Evolutionary conservation across 2,113 vertebrate species (phyloP).

Genomic region (Lanius collurio): DNA sequence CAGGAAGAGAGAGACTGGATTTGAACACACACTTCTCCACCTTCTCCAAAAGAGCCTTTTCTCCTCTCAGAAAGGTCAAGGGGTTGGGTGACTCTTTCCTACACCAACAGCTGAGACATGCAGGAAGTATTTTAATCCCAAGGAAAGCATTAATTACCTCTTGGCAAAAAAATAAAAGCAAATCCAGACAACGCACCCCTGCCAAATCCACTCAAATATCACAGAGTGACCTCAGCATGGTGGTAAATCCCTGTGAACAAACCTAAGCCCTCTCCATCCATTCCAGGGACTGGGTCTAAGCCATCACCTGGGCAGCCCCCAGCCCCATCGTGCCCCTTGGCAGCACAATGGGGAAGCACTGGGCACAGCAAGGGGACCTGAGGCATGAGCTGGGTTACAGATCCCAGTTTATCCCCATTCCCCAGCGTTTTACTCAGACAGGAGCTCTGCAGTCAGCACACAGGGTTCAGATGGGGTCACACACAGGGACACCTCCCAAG

Average conservation of each 20-base stretch:
- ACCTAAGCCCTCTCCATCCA: neutral
- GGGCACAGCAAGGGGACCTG: neutral
- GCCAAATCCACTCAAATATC: neutral
- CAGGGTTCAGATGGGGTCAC: neutral
- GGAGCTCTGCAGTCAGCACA: neutral
- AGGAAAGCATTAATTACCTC: neutral
- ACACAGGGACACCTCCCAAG: neutral
- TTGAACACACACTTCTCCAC: neutral
- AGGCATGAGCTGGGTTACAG: accelerated
- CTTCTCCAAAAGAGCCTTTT: neutral
- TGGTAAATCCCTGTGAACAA: neutral
- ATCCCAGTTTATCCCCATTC: neutral
- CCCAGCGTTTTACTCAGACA: neutral
- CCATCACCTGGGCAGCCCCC: neutral
- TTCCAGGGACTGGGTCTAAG: neutral
- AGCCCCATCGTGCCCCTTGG: neutral
- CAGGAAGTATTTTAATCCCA: neutral
- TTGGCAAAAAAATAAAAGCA: neutral
- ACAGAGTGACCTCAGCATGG: accelerated
- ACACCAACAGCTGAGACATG: neutral
- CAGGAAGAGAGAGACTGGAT: neutral
- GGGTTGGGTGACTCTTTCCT: neutral
- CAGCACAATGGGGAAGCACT: neutral
- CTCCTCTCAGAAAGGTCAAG: neutral
- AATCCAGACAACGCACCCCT: neutral